These are phyloP conservation scores for Spatulosminthurus flaviceps DNA, from an alignment of 2,888 invertebrate genomes.

Conservation along the genomic window DNA sequence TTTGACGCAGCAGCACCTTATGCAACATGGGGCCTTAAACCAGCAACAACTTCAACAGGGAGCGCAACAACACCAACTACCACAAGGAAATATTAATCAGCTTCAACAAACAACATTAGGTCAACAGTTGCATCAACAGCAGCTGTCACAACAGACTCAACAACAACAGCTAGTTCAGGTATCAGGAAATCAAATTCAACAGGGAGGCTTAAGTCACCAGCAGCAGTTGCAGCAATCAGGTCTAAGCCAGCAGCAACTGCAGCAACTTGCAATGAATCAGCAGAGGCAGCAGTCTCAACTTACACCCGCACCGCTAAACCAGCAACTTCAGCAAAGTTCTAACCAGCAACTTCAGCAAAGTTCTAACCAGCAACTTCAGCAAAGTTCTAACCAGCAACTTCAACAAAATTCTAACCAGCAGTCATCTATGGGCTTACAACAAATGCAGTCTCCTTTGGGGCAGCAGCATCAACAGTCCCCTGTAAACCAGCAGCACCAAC, in stretches of 20 bases:
- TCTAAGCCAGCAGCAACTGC: slow-evolving; percentile 21
- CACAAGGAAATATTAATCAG: neutral
- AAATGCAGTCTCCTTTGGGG: slow-evolving; percentile 6
- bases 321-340: neutral
- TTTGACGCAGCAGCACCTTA: neutral
- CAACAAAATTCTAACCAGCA: neutral
- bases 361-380: neutral
- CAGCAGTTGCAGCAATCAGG: slow-evolving; percentile 18
- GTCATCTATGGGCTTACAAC: neutral
- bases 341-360: neutral
- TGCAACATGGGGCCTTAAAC: neutral
- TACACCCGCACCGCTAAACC: neutral
- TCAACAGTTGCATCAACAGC: neutral
- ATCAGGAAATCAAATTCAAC: neutral
- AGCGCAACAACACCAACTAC: neutral
- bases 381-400: neutral
- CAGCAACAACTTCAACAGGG: slow-evolving; percentile 27
- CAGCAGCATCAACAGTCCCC: slow-evolving; percentile 16
- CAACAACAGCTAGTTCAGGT: slow-evolving; percentile 30
- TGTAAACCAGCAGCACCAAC: neutral
- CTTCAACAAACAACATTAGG: neutral
- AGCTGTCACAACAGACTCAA: slow-evolving; percentile 24
- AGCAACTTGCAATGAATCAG: neutral
- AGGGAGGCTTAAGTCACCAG: neutral
- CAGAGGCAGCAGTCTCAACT: slow-evolving; percentile 10